Evolutionary conservation across 2,888 invertebrate genomes (phyloP).

Genomic region (Papilio demoleus): DNA sequence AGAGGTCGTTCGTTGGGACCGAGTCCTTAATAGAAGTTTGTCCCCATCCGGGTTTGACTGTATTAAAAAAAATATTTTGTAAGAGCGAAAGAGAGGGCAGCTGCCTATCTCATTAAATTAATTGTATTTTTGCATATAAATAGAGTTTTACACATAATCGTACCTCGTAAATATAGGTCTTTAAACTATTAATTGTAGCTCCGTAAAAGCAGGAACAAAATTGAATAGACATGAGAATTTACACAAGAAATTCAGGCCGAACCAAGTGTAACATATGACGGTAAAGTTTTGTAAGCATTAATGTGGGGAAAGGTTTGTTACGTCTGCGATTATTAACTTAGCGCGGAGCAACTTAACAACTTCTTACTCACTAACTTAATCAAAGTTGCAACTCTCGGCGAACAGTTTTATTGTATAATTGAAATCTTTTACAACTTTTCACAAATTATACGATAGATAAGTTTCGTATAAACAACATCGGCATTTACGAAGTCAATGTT

Average conservation of each 20-base stretch:
- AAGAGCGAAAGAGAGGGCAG: no score
- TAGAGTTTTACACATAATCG: no score
- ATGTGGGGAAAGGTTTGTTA: constrained; percentile 29
- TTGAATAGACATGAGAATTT: constrained; percentile 8
- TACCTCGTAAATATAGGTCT: no score
- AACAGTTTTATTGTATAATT: not conserved
- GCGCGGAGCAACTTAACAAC: constrained; percentile 19
- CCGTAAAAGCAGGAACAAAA: no score
- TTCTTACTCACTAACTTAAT: constrained; percentile 28
- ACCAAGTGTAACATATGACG: not conserved
- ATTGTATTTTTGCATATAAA: no score
- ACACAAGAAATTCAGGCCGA: not conserved
- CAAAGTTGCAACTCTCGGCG: constrained; percentile 28
- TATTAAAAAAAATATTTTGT: no score
- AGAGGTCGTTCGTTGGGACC: no score
- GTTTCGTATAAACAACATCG: not conserved
- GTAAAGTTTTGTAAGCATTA: constrained; percentile 26
- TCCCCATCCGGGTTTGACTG: no score
- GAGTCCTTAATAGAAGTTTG: no score
- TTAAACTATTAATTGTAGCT: no score
- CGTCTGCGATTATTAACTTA: constrained; percentile 25
- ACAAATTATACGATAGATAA: constrained; percentile 1
- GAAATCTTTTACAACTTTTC: constrained; percentile 17
- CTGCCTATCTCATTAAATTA: no score
- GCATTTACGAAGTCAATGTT: not conserved